phyloP scores from a whole-genome alignment of 1,140 invertebrate genomes.

The Eulimnadia texana region DNA sequence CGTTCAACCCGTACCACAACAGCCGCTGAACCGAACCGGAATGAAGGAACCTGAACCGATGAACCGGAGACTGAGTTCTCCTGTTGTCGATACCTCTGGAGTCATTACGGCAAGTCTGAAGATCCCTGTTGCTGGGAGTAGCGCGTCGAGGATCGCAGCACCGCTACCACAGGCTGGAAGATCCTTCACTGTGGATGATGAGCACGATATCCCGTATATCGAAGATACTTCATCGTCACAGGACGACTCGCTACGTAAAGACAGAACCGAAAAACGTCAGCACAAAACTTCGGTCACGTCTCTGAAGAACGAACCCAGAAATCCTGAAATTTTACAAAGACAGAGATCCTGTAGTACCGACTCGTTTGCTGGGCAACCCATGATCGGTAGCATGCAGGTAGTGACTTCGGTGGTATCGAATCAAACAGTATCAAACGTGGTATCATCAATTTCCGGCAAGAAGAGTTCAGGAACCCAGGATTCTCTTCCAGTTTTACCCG shows the following conservation, averaged over 20 bases:
- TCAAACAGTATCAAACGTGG: too few species aligned
- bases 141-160: background rate
- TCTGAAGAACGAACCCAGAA: constrained; percentile 29
- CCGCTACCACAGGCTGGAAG: constrained; percentile 29
- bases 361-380: constrained; percentile 31
- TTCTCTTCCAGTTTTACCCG: too few species aligned
- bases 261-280: constrained; percentile 12
- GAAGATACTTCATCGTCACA: constrained; percentile 34
- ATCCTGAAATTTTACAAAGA: constrained; percentile 20
- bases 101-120: constrained; percentile 66
- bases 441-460: constrained; percentile 19
- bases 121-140: constrained; percentile 41
- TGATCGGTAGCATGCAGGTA: constrained; percentile 32
- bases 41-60: too few species aligned
- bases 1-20: constrained; percentile 18
- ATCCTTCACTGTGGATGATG: constrained; percentile 36
- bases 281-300: constrained; percentile 16
- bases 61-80: constrained; percentile 19
- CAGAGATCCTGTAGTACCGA: constrained; percentile 32
- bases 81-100: constrained; percentile 27
- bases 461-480: constrained; percentile 16
- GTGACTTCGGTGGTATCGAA: constrained; percentile 19
- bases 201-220: constrained; percentile 53
- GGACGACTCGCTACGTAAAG: background rate
- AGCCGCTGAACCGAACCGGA: too few species aligned